Conservation (phyloP, 2,888 invertebrate genomes). For the Autographa pulchrina region DNA sequence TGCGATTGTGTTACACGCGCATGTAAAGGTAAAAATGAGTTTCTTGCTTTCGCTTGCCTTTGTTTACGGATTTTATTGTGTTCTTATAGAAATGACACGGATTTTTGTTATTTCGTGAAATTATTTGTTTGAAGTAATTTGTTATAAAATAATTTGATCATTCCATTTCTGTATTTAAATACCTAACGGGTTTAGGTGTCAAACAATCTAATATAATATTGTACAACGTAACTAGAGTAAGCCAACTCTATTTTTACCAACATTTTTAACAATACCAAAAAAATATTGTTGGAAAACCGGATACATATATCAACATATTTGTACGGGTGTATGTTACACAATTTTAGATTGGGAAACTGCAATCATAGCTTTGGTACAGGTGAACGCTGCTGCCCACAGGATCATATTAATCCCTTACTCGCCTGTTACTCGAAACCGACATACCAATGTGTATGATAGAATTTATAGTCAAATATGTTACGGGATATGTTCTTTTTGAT, state of each 20-base stretch:
- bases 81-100: not conserved
- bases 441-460: not conserved
- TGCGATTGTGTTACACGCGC: slow-evolving; percentile 69
- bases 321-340: not conserved
- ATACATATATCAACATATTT: not conserved
- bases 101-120: not conserved
- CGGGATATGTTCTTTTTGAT: not conserved
- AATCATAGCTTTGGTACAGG: not conserved
- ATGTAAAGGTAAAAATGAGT: slow-evolving; percentile 27
- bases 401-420: slow-evolving; percentile 8
- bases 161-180: too few species aligned
- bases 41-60: slow-evolving; percentile 20
- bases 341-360: slow-evolving; percentile 6
- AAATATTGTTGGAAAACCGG: not conserved
- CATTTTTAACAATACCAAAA: too few species aligned
- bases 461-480: not conserved
- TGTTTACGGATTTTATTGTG: slow-evolving; percentile 13
- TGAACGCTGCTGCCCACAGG: slow-evolving; percentile 1
- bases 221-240: too few species aligned
- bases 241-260: too few species aligned
- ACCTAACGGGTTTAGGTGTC: too few species aligned
- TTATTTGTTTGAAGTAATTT: too few species aligned
- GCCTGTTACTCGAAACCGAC: not conserved
- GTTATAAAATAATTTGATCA: too few species aligned
- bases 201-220: too few species aligned